These are phyloP conservation scores for Anticlea derivata DNA, from an alignment of 2,888 invertebrate genomes.

Conservation along the genomic window DNA sequence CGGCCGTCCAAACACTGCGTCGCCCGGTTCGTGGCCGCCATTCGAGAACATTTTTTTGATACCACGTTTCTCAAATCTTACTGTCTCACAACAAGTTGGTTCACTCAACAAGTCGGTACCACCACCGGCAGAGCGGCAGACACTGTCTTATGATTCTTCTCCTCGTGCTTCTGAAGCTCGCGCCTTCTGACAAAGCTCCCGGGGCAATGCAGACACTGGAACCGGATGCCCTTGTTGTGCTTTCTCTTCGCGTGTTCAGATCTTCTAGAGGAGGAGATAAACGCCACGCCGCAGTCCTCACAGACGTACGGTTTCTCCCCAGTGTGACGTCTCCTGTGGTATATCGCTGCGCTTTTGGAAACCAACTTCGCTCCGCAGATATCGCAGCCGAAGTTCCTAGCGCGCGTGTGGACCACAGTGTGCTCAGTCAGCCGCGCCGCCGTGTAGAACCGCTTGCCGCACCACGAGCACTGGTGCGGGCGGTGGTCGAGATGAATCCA, in stretches of 20 bases:
- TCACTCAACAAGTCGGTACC: background rate
- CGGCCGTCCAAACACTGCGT: too few species aligned
- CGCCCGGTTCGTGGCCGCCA: too few species aligned
- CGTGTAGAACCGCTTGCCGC: conserved; percentile 78
- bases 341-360: conserved; percentile 73
- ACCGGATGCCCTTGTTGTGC: conserved; percentile 60
- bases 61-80: too few species aligned
- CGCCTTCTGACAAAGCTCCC: conserved; percentile 59
- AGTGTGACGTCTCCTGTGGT: conserved; percentile 74
- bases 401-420: conserved; percentile 78
- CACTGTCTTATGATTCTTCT: conserved; percentile 20
- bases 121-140: background rate
- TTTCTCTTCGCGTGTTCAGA: conserved; percentile 70
- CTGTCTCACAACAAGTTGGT: too few species aligned
- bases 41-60: too few species aligned
- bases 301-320: conserved; percentile 76
- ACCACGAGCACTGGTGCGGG: conserved; percentile 79
- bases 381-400: conserved; percentile 78
- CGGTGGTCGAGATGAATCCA: conserved; percentile 78
- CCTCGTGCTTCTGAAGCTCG: conserved; percentile 63
- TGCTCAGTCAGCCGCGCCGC: conserved; percentile 79
- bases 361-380: conserved; percentile 77
- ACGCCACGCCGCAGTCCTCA: conserved; percentile 67
- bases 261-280: conserved; percentile 70
- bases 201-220: conserved; percentile 58